A percentile compares a stretch with the other conserved stretches of the same genome.
Evolutionary conservation across 2,797 vertebrate species (phyloP).

Genomic region (Sternotherus odoratus): DNA sequence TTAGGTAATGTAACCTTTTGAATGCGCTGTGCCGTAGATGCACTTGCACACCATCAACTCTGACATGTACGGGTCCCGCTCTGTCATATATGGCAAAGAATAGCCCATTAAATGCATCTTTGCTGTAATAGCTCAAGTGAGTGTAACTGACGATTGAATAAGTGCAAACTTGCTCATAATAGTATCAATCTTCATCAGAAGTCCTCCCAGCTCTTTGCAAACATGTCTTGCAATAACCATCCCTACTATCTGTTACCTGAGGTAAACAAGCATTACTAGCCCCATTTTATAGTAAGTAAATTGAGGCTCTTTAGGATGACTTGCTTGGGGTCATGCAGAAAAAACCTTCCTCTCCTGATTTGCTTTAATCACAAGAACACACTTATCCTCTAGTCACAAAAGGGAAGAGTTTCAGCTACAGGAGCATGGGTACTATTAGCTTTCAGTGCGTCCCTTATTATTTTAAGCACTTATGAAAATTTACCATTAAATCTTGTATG

Average conservation of each 20-base stretch:
- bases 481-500: not conserved
- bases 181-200: not conserved
- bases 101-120: not conserved
- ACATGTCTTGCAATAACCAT: not conserved
- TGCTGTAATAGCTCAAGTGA: not conserved
- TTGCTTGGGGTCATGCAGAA: fast-evolving
- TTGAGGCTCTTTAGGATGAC: too few relatives aligned
- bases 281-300: not conserved
- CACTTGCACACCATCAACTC: fast-evolving
- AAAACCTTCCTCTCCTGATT: fast-evolving
- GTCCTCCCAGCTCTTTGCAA: not conserved
- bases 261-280: not conserved
- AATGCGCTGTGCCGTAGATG: not conserved
- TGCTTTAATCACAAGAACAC: not conserved
- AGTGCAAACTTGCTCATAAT: not conserved
- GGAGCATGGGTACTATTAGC: not conserved
- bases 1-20: not conserved
- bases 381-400: not conserved
- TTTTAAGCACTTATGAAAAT: not conserved
- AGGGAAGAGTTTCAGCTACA: not conserved
- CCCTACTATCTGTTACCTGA: fast-evolving
- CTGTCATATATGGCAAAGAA: not conserved
- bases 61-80: not conserved
- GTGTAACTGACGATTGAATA: not conserved
- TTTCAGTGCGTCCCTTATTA: not conserved